Percentiles rank a stretch among this genome's conserved stretches.
Conservation (phyloP, 2,888 invertebrate genomes). For the Meteorus colon region DNA sequence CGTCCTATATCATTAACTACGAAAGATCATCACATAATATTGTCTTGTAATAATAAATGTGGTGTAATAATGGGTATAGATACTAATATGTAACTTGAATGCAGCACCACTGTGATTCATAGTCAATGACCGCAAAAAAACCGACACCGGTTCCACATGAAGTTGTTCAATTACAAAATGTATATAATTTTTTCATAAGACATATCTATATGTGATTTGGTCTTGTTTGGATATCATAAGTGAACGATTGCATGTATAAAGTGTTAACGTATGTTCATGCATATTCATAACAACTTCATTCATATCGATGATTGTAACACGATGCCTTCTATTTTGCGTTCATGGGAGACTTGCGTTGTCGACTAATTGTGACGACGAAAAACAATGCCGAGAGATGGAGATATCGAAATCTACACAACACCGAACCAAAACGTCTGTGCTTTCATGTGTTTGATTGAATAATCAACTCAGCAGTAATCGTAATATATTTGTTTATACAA, state of each 20-base stretch:
- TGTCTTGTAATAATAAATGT: no score
- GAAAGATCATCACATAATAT: no score
- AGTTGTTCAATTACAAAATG: no score
- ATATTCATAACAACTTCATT: not conserved
- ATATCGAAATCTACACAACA: conserved; percentile 29
- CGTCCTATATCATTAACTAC: no score
- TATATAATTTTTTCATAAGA: not conserved
- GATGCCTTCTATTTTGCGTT: conserved; percentile 13
- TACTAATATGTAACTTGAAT: no score
- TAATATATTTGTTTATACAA: conserved; percentile 31
- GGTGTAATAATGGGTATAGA: no score
- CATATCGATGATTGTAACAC: not conserved
- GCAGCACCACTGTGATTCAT: no score
- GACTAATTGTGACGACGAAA: conserved; percentile 32
- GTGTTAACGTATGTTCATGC: not conserved
- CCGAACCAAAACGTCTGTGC: conserved; percentile 32
- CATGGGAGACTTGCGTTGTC: conserved; percentile 26
- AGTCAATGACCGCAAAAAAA: no score
- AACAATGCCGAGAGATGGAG: conserved; percentile 26
- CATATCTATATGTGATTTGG: not conserved
- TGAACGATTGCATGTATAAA: not conserved
- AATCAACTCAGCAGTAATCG: conserved; percentile 24
- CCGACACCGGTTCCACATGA: no score
- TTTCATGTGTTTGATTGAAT: conserved; percentile 37
- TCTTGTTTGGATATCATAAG: not conserved